A percentile compares a stretch with the other conserved stretches of the same genome.
Conservation (phyloP, 1,140 invertebrate species). For the Venturia canescens region DNA sequence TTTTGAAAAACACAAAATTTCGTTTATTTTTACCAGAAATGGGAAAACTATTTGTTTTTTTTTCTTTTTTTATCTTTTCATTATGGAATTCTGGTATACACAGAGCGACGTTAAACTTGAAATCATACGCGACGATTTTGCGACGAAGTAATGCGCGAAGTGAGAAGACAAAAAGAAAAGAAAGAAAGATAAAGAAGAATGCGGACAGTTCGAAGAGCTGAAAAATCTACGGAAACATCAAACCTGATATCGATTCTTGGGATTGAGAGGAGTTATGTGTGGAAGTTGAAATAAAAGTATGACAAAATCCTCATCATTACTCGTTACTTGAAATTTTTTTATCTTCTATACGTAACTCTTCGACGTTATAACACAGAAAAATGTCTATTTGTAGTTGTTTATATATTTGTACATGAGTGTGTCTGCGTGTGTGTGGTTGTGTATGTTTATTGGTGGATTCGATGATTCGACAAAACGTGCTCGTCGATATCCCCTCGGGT, state of each 20-base stretch:
- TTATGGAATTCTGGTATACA: conserved; percentile 76
- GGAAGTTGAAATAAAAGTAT: conserved; percentile 67
- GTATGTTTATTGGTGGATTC: conserved; percentile 9
- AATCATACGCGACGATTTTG: conserved; percentile 74
- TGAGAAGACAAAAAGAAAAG: conserved; percentile 48
- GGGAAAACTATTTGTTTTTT: conserved; percentile 58
- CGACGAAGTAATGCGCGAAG: conserved; percentile 58
- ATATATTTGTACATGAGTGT: not conserved
- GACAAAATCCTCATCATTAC: conserved; percentile 65
- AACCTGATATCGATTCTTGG: not conserved
- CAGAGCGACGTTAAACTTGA: conserved; percentile 73
- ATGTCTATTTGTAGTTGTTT: conserved; percentile 22
- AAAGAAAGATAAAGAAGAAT: conserved; percentile 44
- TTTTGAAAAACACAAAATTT: conserved; percentile 64
- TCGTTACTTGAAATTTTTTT: conserved; percentile 40
- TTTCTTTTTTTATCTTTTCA: conserved; percentile 68
- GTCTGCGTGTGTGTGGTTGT: conserved; percentile 17
- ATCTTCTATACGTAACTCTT: conserved; percentile 39
- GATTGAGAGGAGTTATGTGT: conserved; percentile 53
- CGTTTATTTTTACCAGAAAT: conserved; percentile 74
- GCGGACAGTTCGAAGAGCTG: conserved; percentile 48
- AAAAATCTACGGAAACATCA: conserved; percentile 35
- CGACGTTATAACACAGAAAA: conserved; percentile 22
- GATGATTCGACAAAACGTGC: no score
- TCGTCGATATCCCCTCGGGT: no score